A percentile compares a stretch with the other conserved stretches of the same genome.
Evolutionary conservation across 2,113 vertebrate species (phyloP).

Genomic region (Lophochroa leadbeateri): DNA sequence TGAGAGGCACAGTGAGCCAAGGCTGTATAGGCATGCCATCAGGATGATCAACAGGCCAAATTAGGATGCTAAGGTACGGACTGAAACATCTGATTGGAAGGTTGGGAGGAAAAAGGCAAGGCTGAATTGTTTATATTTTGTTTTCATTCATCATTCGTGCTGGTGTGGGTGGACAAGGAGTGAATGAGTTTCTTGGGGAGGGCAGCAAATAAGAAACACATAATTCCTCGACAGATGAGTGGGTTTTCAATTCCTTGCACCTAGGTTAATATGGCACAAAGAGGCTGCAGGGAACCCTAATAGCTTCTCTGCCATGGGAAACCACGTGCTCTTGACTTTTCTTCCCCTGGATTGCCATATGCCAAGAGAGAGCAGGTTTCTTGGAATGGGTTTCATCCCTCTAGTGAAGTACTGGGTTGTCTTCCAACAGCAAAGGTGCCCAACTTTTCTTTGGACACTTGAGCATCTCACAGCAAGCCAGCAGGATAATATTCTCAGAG

Average conservation of each 20-base stretch:
- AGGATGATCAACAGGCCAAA: background rate
- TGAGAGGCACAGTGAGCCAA: background rate
- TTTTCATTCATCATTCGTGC: conserved; percentile 41
- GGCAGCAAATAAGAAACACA: conserved; percentile 23
- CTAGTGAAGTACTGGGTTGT: background rate
- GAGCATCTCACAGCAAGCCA: background rate
- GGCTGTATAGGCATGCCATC: background rate
- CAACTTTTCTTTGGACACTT: background rate
- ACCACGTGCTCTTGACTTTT: background rate
- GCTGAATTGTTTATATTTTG: conserved; percentile 27
- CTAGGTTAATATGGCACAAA: background rate
- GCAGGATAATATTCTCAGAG: background rate
- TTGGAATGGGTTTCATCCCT: background rate
- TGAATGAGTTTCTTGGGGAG: conserved; percentile 45
- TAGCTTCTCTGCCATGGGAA: background rate
- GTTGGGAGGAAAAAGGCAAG: background rate
- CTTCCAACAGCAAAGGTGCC: background rate
- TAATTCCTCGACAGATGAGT: conserved; percentile 27
- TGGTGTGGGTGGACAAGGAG: conserved; percentile 49
- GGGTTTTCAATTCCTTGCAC: background rate
- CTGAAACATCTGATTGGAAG: background rate
- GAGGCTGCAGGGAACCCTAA: background rate
- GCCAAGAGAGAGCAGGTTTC: background rate
- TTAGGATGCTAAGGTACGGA: background rate
- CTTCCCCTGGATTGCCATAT: background rate